A percentile compares a stretch with the other conserved stretches of the same genome.
These are phyloP conservation scores for Dendrophyllia cribrosa DNA, from an alignment of 64 coral and sea anemone genomes.

Conservation along the genomic window DNA sequence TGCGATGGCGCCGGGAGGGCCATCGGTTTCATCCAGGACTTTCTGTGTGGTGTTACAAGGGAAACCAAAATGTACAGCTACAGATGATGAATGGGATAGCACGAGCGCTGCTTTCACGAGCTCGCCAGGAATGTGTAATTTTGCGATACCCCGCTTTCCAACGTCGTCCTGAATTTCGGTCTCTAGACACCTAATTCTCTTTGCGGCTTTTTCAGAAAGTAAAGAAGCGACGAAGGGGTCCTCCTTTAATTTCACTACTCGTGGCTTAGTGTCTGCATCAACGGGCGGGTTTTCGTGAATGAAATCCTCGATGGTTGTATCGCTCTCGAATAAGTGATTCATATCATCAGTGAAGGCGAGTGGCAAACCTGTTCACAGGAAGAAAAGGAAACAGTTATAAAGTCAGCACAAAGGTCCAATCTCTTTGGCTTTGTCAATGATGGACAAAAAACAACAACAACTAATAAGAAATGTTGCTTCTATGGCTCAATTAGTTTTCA, in stretches of 20 bases:
- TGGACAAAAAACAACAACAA: background rate
- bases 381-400: background rate
- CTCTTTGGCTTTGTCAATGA: background rate
- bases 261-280: background rate
- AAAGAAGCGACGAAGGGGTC: constrained; percentile 55
- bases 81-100: constrained; percentile 66
- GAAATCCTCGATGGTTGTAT: constrained; percentile 2
- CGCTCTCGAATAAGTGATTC: constrained; percentile 3
- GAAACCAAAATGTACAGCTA: constrained; percentile 85
- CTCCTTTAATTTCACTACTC: constrained; percentile 43
- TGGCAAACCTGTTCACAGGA: constrained; percentile 2
- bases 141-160: constrained; percentile 70
- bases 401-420: background rate
- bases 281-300: background rate
- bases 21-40: constrained; percentile 83
- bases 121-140: constrained; percentile 69
- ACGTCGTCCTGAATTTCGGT: constrained; percentile 81
- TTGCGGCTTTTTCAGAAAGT: constrained; percentile 56
- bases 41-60: constrained; percentile 52
- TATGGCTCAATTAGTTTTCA: too few relatives aligned
- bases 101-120: constrained; percentile 79
- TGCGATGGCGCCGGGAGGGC: constrained; percentile 69
- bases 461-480: background rate
- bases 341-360: constrained; percentile 37
- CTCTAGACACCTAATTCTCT: constrained; percentile 62